A percentile compares a stretch with the other conserved stretches of the same genome.
phyloP scores from a whole-genome alignment of 2,797 vertebrate species.

The Syngnathus rostellatus region DNA sequence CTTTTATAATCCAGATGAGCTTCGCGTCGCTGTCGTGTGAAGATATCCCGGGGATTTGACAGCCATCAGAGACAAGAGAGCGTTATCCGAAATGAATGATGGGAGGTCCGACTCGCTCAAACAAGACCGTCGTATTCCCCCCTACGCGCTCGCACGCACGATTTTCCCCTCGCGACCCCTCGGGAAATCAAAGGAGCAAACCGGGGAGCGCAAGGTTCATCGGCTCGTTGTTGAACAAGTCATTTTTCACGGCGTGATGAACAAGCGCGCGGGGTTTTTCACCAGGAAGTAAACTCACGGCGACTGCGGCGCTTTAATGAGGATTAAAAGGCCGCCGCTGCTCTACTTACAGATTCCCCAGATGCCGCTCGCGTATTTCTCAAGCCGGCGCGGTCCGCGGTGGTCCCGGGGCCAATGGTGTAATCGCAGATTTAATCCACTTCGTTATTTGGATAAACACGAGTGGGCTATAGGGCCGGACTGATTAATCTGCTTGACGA shows the following conservation, averaged over 20 bases:
- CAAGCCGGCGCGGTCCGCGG: background rate
- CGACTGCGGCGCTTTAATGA: conserved; percentile 22
- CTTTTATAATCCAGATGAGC: conserved; percentile 13
- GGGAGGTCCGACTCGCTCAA: conserved; percentile 53
- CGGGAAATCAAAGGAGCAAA: conserved; percentile 68
- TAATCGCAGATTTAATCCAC: background rate
- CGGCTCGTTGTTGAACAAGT: conserved; percentile 36
- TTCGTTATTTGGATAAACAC: background rate
- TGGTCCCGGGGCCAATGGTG: background rate
- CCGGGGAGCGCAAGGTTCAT: conserved; percentile 38
- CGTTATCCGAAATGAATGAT: conserved; percentile 58
- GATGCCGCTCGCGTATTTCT: conserved; percentile 11
- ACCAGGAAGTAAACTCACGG: conserved; percentile 13
- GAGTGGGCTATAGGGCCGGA: background rate
- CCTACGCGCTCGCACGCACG: too few relatives aligned
- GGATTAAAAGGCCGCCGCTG: conserved; percentile 23
- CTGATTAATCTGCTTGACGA: too few relatives aligned
- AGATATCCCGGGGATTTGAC: conserved; percentile 46
- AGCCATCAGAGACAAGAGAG: conserved; percentile 36
- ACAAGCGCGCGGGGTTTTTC: conserved; percentile 16
- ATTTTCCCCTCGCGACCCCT: conserved; percentile 16
- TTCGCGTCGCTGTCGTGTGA: conserved; percentile 45
- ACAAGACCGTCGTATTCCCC: conserved; percentile 40
- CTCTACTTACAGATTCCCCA: conserved; percentile 26
- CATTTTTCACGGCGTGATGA: conserved; percentile 39